Evolutionary conservation across 2,797 vertebrate genomes (phyloP).

Genomic region (Craterocephalus amniculus): DNA sequence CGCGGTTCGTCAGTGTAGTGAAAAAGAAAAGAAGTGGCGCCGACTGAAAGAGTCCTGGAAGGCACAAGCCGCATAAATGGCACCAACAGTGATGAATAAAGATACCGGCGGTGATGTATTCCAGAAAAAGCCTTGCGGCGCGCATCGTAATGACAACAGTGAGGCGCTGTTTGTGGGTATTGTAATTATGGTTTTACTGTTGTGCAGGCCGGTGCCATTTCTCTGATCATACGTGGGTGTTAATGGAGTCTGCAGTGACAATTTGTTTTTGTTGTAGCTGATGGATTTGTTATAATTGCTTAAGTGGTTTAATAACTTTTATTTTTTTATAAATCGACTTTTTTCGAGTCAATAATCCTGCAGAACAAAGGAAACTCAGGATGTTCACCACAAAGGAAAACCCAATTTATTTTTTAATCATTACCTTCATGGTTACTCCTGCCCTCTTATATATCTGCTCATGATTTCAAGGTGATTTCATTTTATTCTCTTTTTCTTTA

Average conservation of each 20-base stretch:
- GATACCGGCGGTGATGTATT: conserved; percentile 20
- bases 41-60: not conserved
- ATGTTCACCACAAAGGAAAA: not conserved
- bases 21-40: conserved; percentile 3
- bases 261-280: conserved; percentile 44
- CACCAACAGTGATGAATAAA: conserved; percentile 24
- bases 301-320: conserved; percentile 47
- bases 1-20: conserved; percentile 15
- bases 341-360: conserved; percentile 2
- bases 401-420: not conserved
- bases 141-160: conserved; percentile 30
- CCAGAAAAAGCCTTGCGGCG: conserved; percentile 10
- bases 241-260: conserved; percentile 53
- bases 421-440: not conserved
- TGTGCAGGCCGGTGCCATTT: conserved; percentile 27
- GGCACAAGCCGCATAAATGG: not conserved
- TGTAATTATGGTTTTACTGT: conserved; percentile 57
- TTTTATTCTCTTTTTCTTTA: no score
- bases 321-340: not conserved
- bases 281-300: conserved; percentile 51
- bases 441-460: no score
- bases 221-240: conserved; percentile 52
- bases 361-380: not conserved
- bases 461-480: no score
- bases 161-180: conserved; percentile 21